A percentile compares a stretch with the other conserved stretches of the same genome.
phyloP scores from a whole-genome alignment of 2,113 vertebrate genomes.

The Emydocephalus ijimae region DNA sequence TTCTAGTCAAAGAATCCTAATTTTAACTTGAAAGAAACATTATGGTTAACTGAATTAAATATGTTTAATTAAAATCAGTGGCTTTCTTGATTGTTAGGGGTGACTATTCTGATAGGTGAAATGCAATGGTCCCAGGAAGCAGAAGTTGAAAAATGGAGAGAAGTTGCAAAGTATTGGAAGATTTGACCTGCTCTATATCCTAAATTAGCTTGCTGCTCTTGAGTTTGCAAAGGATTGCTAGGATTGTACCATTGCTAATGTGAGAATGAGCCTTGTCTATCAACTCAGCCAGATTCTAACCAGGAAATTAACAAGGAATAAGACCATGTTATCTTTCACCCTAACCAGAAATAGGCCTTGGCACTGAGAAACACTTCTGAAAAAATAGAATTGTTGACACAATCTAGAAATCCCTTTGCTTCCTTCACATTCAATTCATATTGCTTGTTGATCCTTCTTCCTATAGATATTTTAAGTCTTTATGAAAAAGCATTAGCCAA shows the following conservation, averaged over 20 bases:
- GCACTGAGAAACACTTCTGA: neutral
- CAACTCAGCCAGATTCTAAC: neutral
- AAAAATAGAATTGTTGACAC: neutral
- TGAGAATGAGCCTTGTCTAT: neutral
- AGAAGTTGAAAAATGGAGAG: neutral
- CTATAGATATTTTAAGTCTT: neutral
- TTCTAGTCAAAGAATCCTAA: neutral
- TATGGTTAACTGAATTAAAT: neutral
- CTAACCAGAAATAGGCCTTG: neutral
- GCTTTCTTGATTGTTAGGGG: neutral
- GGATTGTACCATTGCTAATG: neutral
- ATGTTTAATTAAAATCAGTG: neutral
- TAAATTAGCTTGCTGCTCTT: neutral
- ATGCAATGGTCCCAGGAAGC: neutral
- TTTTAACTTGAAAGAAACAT: neutral
- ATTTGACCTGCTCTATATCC: neutral
- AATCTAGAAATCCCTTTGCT: neutral
- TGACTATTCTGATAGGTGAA: neutral
- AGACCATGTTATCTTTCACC: neutral
- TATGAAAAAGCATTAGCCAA: neutral
- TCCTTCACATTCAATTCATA: neutral
- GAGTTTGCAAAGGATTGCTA: neutral
- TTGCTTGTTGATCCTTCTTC: neutral
- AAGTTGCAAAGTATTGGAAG: neutral
- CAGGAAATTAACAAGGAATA: neutral